These are phyloP conservation scores for Oligia strigilis DNA, from an alignment of 2,888 invertebrate genomes.

Conservation along the genomic window DNA sequence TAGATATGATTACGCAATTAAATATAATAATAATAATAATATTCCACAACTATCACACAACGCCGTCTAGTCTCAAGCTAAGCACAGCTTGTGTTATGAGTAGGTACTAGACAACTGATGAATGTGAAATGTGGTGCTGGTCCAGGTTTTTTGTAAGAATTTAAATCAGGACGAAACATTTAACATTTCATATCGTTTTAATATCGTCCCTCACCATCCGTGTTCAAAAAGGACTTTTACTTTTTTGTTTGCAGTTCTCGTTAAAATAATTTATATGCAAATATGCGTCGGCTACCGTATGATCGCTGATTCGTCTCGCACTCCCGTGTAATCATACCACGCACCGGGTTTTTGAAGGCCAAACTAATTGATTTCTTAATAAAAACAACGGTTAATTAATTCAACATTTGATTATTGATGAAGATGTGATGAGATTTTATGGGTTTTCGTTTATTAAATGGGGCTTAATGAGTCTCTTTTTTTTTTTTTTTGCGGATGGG, in stretches of 20 bases:
- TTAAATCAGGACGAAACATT: not conserved
- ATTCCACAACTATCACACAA: too few species aligned
- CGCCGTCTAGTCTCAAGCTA: too few species aligned
- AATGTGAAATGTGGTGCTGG: too few species aligned
- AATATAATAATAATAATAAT: too few species aligned
- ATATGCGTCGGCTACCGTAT: slow-evolving; percentile 51
- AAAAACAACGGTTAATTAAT: slow-evolving; percentile 38
- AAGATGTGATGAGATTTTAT: slow-evolving; percentile 17
- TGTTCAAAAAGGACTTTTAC: slow-evolving; percentile 33
- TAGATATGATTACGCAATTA: not conserved
- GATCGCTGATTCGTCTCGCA: slow-evolving; percentile 51
- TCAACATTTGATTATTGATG: slow-evolving; percentile 29
- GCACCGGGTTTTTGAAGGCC: slow-evolving; percentile 32
- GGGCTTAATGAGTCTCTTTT: not conserved
- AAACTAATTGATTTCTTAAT: slow-evolving; percentile 36
- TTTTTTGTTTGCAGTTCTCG: slow-evolving; percentile 47
- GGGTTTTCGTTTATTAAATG: not conserved
- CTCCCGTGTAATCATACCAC: slow-evolving; percentile 38
- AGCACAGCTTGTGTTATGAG: too few species aligned
- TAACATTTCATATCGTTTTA: slow-evolving; percentile 11
- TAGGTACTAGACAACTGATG: too few species aligned
- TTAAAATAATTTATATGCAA: slow-evolving; percentile 54
- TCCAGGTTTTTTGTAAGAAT: not conserved
- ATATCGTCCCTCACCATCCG: slow-evolving; percentile 26
- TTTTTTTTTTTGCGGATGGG: too few species aligned